Base-by-base conservation (phyloP, 1,140 invertebrate species). In the Ceratina calcarata region DNA sequence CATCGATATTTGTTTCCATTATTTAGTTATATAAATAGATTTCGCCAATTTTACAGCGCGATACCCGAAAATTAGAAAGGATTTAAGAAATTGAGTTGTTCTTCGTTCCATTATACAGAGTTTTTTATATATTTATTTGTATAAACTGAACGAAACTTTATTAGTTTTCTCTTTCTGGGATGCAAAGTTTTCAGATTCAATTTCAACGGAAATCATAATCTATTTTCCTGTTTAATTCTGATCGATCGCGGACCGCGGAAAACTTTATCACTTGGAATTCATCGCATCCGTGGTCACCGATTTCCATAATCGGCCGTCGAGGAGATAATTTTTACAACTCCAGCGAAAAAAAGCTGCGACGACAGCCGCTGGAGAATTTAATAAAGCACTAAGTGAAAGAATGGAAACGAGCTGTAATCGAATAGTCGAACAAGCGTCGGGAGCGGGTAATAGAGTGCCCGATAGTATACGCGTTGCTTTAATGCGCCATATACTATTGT, bases 241-340 rank as follows among this genome's bases (percentile, higher is more conserved):
- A 22, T 51, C 45, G 49, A 22, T n/a, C 32, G 22, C 0, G 15
- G 10, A 12, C 18, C 12, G 68, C 15, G 37, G 37, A 18, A 18
- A 78, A 64, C 51, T 72, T 64, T 8, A 15, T 13, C 32, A 18
- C n/a, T 27, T n/a, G 4, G 15, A 18, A n/a, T 53, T 16, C 22
- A 45, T 37, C n/a, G 58, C 57, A 55, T 64, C 32, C 76, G 60
- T 16, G 49, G 12, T 18, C 20, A 7, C 16, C 12, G 51, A 72
- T 78, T 64, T 72, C 68, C 68, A 78, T 72, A 78, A 78, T 45
- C 37, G 64, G 58, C 0, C 20, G 2, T 2, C 68, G 49, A n/a
- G 60, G 10, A 78, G 51, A 65, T 72, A 37, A 58, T 72, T 72
- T 65, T 45, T 32, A 18, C 60, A 7, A 24, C 13, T 27, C 22